Conservation (phyloP, 37 sponge, comb jelly and placozoan genomes). For the Geodia barretti region DNA sequence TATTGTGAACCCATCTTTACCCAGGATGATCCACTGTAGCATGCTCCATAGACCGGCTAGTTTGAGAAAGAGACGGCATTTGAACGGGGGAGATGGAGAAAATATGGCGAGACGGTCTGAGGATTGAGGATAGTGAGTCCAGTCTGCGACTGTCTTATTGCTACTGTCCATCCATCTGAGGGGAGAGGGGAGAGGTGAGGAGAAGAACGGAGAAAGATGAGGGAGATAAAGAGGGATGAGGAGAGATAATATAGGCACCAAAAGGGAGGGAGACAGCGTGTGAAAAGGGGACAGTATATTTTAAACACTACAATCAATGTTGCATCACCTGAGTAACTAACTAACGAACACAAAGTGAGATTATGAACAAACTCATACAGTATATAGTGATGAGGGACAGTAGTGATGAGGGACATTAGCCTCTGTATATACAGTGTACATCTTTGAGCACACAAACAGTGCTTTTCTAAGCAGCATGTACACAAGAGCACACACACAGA, state of each 20-base stretch:
- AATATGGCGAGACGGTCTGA: neutral
- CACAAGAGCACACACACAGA: neutral
- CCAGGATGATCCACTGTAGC: neutral
- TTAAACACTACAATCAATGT: too few relatives aligned
- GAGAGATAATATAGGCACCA: slow-evolving; percentile 3
- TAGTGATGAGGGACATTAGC: neutral
- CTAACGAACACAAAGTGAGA: too few relatives aligned
- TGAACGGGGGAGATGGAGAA: neutral
- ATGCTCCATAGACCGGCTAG: neutral
- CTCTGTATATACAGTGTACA: neutral
- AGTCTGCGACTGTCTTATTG: neutral
- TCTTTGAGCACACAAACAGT: slow-evolving; percentile 3
- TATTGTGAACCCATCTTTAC: too few relatives aligned
- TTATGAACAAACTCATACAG: too few relatives aligned
- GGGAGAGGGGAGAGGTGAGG: neutral
- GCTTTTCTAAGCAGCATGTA: neutral
- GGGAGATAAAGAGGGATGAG: neutral
- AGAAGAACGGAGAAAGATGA: neutral
- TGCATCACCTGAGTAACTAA: too few relatives aligned
- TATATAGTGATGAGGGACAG: neutral
- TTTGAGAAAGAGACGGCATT: neutral
- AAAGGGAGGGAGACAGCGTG: slow-evolving; percentile 17
- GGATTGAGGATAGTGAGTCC: neutral
- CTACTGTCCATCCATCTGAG: neutral
- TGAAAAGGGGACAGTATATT: too few relatives aligned